Base-by-base conservation (phyloP, 2,113 vertebrate species). In the Coregonus clupeaformis region DNA sequence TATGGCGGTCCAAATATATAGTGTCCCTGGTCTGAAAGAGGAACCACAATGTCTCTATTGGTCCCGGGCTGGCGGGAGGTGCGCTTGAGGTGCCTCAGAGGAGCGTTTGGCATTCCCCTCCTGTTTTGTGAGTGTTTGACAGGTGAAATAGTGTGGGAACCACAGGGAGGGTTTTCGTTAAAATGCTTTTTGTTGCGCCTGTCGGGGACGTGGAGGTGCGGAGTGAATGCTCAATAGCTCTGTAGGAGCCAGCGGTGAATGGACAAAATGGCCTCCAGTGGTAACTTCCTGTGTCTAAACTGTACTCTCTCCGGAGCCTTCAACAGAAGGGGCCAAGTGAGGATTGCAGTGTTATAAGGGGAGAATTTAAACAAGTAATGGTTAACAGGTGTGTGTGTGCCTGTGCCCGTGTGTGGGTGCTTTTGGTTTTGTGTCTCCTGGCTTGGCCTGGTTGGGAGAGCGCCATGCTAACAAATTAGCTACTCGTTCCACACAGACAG, bases 141-240 rank as follows among this genome's bases (percentile, higher is more conserved):
- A 93, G 92, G 92, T 93, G 92, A 94, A 93, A 92, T 93, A 94
- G 89, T 93, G 93, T 94, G 92, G 92, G 93, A 94, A 93, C 91
- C 84, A 82, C 72, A 2, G 85, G 78, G 89, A 92, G 86, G 80
- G 86, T 81, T 86, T 81, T 84, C 85, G 85, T 72, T 84, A 86
- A 89, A 90, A 84, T 81, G 83, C 84, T 87, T 87, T 90, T 90
- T 89, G 90, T 92, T 81, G 88, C 66, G 77, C 87, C 89, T 90
- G 88, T 92, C 83, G 82, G 79, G 75, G 83, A 84, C 81, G 79
- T 87, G 86, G 87, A 90, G 90, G 89, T 89, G 87, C 88, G 72
- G 72, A 57, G 72, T 89, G 90, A 92, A 92, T 90, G 87, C 88
- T 92, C 91, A 89, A 90, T 91, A 86, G 87, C 90, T 88, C 90